Conservation (phyloP, 1,140 invertebrate genomes). For the Platorchestia sp. region DNA sequence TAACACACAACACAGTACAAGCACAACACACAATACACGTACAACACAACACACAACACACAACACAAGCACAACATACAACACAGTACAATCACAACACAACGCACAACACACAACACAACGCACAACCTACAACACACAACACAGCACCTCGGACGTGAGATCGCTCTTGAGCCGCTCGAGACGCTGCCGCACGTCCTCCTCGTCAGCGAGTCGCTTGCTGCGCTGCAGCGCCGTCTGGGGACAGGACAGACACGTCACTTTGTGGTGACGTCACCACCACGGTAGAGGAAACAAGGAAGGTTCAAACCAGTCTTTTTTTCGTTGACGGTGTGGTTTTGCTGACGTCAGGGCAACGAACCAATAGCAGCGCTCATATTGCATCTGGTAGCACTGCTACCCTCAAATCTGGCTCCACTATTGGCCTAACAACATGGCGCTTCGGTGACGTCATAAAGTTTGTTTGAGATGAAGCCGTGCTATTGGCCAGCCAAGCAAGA, state of each 20-base stretch:
- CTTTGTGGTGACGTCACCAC: too few species aligned
- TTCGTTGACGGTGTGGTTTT: too few species aligned
- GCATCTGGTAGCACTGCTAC: too few species aligned
- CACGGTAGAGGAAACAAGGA: too few species aligned
- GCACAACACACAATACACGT: neutral
- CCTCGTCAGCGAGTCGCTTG: conserved; percentile 64
- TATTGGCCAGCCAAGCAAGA: too few species aligned
- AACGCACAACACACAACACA: neutral
- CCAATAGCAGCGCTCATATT: too few species aligned
- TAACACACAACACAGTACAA: neutral
- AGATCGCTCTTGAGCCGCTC: conserved; percentile 76
- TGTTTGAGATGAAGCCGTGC: too few species aligned
- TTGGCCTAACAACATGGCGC: too few species aligned
- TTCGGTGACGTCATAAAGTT: too few species aligned
- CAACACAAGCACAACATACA: neutral
- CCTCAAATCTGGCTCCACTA: too few species aligned
- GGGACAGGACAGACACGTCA: neutral
- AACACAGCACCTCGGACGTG: conserved; percentile 76
- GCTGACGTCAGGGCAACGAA: too few species aligned
- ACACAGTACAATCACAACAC: neutral
- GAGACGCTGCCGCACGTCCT: conserved; percentile 69
- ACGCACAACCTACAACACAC: conserved; percentile 66
- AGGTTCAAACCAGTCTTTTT: too few species aligned
- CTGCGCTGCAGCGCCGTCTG: conserved; percentile 52
- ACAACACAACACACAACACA: neutral